phyloP scores from a whole-genome alignment of 2,888 invertebrate species.

The Lamellibrachia satsuma region DNA sequence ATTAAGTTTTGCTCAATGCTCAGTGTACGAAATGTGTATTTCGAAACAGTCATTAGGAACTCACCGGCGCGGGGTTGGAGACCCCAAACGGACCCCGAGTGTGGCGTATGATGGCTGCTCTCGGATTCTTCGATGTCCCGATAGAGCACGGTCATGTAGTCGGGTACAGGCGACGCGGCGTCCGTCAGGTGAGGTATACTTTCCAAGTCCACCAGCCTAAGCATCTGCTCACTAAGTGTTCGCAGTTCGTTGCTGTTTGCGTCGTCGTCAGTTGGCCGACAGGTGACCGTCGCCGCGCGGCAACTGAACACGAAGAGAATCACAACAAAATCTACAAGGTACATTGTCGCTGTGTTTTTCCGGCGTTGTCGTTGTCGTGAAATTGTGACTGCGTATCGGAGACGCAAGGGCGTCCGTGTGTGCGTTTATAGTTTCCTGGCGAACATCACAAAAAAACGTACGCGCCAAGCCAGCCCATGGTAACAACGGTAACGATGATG shows the following conservation, averaged over 20 bases:
- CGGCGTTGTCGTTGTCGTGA: neutral
- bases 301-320: neutral
- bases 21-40: neutral
- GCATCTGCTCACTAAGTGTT: neutral
- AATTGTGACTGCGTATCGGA: neutral
- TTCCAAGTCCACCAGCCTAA: neutral
- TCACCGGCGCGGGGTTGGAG: neutral
- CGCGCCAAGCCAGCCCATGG: neutral
- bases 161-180: neutral
- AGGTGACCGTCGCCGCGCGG: neutral
- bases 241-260: neutral
- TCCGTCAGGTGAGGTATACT: neutral
- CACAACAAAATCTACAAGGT: neutral
- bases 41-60: neutral
- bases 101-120: neutral
- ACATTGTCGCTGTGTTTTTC: neutral
- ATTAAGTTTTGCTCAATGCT: neutral
- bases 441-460: neutral
- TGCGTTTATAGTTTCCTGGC: conserved; percentile 9
- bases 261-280: neutral
- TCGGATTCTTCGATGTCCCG: neutral
- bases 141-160: neutral
- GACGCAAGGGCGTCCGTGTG: neutral
- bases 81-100: conserved; percentile 6
- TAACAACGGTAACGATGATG: neutral